phyloP scores from a whole-genome alignment of 2,888 invertebrate genomes.

The Flabesymbios commensalis region DNA sequence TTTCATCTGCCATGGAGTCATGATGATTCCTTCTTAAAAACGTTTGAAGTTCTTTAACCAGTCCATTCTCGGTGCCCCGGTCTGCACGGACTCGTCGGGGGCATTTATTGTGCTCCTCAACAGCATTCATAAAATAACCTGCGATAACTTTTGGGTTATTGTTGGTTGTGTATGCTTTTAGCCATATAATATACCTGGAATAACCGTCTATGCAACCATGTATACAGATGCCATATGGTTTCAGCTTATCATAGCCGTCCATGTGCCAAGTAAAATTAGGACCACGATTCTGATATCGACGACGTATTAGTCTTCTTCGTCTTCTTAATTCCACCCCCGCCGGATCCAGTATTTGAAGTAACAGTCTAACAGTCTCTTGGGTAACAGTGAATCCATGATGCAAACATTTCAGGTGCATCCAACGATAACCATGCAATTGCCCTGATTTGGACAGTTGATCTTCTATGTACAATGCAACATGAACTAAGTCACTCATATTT shows the following conservation, averaged over 20 bases:
- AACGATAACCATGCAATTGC: no score
- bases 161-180: background rate
- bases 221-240: background rate
- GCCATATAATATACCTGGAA: background rate
- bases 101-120: background rate
- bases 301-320: background rate
- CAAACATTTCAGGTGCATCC: no score
- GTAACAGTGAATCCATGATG: background rate
- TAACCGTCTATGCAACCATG: slow-evolving; percentile 4
- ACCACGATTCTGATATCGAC: background rate
- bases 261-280: slow-evolving; percentile 1
- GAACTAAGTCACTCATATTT: no score
- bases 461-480: no score
- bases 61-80: background rate
- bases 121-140: background rate
- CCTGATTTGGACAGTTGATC: no score
- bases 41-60: no score
- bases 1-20: no score
- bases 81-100: background rate
- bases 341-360: background rate
- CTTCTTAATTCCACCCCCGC: background rate
- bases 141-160: background rate
- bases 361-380: background rate
- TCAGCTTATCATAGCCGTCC: slow-evolving; percentile 1
- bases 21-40: no score